Conservation (phyloP, 2,113 vertebrate genomes). For the Campylorhamphus procurvoides region DNA sequence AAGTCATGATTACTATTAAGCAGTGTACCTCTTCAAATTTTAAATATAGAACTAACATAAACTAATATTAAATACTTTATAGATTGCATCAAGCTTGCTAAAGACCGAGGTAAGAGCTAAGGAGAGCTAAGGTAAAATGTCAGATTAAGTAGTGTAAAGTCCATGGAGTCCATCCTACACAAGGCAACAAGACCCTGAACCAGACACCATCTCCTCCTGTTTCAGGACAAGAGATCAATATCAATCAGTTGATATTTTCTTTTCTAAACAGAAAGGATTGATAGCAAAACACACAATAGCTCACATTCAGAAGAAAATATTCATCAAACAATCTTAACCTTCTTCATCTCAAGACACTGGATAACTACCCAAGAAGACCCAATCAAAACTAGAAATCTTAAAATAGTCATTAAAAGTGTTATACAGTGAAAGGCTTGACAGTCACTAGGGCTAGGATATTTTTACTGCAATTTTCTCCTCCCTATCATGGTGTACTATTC, state of each 20-base stretch:
- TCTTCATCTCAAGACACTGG: neutral
- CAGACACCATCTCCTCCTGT: neutral
- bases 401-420: conserved; percentile 21
- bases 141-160: neutral
- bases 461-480: neutral
- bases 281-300: neutral
- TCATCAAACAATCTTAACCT: neutral
- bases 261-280: neutral
- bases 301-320: neutral
- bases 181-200: neutral
- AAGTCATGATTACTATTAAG: neutral
- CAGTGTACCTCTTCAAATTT: neutral
- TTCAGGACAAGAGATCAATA: neutral
- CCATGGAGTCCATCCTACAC: neutral
- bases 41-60: neutral
- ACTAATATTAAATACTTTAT: neutral
- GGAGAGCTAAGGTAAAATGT: neutral
- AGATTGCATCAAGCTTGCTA: neutral
- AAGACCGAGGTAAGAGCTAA: neutral
- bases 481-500: neutral
- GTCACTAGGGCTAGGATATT: neutral
- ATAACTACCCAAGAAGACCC: neutral
- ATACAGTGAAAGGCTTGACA: neutral
- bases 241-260: neutral
- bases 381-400: neutral